phyloP scores from a whole-genome alignment of 2,888 invertebrate species.

The Cryptus viduatorius region DNA sequence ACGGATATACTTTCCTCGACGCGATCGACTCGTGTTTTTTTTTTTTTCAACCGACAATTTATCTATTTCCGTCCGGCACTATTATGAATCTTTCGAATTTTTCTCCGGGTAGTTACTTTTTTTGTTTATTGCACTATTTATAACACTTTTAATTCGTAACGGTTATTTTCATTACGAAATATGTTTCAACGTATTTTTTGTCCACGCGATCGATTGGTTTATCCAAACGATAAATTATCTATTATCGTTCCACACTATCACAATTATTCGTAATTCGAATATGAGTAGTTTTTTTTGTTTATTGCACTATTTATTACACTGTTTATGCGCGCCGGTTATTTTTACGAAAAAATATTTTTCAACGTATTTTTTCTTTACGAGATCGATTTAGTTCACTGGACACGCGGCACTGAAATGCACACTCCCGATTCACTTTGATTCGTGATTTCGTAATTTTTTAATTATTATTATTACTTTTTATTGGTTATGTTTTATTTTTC shows the following conservation, averaged over 20 bases:
- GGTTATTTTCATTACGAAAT: background rate
- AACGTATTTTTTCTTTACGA: background rate
- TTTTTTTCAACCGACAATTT: background rate
- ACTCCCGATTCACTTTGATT: too few relatives aligned
- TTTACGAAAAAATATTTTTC: background rate
- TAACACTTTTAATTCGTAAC: background rate
- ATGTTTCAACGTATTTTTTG: too few relatives aligned
- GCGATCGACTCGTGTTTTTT: background rate
- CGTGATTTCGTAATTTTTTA: too few relatives aligned
- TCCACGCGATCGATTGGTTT: background rate
- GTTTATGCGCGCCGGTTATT: background rate
- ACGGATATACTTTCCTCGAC: slow-evolving; percentile 21
- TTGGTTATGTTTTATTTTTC: background rate
- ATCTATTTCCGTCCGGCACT: background rate
- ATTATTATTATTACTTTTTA: too few relatives aligned
- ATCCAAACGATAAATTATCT: too few relatives aligned
- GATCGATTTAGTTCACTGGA: background rate
- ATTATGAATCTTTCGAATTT: background rate
- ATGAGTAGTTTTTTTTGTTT: background rate
- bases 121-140: background rate
- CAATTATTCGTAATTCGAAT: too few relatives aligned
- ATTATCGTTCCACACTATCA: too few relatives aligned
- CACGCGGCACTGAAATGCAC: too few relatives aligned
- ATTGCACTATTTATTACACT: background rate
- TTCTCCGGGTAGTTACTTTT: background rate